Evolutionary conservation across 2,888 invertebrate species (phyloP).

Genomic region (Lissonota sp.): DNA sequence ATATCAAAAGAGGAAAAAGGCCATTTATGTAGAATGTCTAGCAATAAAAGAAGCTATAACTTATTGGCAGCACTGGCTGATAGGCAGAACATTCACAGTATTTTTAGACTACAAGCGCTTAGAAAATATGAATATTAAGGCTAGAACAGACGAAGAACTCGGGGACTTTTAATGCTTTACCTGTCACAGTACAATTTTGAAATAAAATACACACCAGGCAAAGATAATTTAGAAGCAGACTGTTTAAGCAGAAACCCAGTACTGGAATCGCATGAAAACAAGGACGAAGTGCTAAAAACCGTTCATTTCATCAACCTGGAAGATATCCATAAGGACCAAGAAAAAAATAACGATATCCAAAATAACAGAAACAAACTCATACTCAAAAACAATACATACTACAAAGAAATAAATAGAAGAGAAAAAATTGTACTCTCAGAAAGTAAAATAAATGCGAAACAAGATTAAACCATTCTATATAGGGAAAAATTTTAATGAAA

Average conservation of each 20-base stretch:
- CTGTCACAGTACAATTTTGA: slow-evolving; percentile 69
- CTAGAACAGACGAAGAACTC: slow-evolving; percentile 69
- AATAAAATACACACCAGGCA: slow-evolving; percentile 66
- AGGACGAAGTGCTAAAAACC: too few species aligned
- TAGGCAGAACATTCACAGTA: slow-evolving; percentile 28
- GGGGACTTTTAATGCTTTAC: slow-evolving; percentile 67
- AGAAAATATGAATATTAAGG: slow-evolving; percentile 68
- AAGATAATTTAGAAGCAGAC: slow-evolving; percentile 66
- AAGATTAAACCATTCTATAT: slow-evolving; percentile 49
- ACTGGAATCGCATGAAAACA: background rate
- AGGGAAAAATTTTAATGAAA: slow-evolving; percentile 56
- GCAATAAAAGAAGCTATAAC: slow-evolving; percentile 12
- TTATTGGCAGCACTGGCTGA: slow-evolving; percentile 23
- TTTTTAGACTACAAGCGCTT: slow-evolving; percentile 64
- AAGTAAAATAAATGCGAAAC: slow-evolving; percentile 26
- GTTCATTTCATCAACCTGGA: too few species aligned
- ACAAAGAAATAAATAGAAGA: too few species aligned
- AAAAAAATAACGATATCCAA: too few species aligned
- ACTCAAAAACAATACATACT: too few species aligned
- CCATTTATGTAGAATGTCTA: slow-evolving; percentile 8
- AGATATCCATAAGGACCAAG: too few species aligned
- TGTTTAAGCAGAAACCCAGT: slow-evolving; percentile 13
- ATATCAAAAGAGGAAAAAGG: background rate
- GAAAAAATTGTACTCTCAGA: too few species aligned
- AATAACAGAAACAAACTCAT: too few species aligned